These are phyloP conservation scores for Saguinus midas DNA, from an alignment of 2,113 vertebrate species.

Conservation along the genomic window DNA sequence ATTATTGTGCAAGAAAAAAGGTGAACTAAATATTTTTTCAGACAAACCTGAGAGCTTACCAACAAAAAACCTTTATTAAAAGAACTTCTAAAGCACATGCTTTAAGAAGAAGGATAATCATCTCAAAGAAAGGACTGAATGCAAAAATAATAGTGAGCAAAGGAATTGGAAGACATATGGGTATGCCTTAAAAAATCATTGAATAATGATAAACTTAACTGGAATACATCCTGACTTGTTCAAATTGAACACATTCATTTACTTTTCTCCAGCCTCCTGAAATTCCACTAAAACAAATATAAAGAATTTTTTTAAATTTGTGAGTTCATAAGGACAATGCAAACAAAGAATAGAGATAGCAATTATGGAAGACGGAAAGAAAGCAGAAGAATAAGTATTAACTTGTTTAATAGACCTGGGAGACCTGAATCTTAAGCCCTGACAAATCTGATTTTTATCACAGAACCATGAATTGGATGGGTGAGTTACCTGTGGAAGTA, in stretches of 20 bases:
- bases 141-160: neutral
- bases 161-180: neutral
- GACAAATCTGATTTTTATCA: neutral
- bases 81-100: neutral
- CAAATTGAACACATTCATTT: neutral
- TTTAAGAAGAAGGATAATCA: conserved; percentile 27
- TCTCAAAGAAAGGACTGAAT: neutral
- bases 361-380: neutral
- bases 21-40: conserved; percentile 27
- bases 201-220: neutral
- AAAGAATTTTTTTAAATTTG: neutral
- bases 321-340: neutral
- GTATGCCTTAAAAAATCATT: neutral
- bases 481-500: neutral
- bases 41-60: neutral
- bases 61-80: neutral
- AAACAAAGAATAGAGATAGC: neutral
- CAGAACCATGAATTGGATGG: neutral
- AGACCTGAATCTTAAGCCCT: neutral
- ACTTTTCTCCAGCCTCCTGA: neutral
- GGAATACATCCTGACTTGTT: neutral
- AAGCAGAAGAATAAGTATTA: conserved; percentile 5
- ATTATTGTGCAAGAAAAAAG: neutral
- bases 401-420: neutral
- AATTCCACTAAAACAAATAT: conserved; percentile 30